Evolutionary conservation across 2,797 vertebrate species (phyloP).

Genomic region (Liasis olivaceus): DNA sequence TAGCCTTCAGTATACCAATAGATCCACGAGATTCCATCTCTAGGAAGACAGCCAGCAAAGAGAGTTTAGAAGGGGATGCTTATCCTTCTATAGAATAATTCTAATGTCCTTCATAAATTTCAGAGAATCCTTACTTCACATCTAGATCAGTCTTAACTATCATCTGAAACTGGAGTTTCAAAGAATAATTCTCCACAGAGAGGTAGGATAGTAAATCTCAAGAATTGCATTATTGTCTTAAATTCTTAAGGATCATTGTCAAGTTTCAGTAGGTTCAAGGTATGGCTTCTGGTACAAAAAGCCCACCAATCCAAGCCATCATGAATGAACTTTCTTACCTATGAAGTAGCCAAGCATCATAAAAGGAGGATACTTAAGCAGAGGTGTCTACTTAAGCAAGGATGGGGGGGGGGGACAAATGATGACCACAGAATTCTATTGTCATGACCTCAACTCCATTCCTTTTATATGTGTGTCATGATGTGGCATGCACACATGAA

Average conservation of each 20-base stretch:
- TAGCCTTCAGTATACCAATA: conserved; percentile 15
- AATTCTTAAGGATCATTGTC: background rate
- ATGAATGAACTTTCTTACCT: background rate
- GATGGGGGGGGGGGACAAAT: background rate
- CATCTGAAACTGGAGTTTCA: conserved; percentile 9
- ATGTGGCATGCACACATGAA: background rate
- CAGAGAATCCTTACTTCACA: background rate
- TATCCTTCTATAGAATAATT: conserved; percentile 1
- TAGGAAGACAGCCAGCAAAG: background rate
- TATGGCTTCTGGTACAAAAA: background rate
- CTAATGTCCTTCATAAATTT: conserved; percentile 25
- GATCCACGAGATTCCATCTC: conserved; percentile 17
- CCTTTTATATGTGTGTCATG: background rate
- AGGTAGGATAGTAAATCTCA: background rate
- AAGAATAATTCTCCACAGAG: background rate
- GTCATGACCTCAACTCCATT: background rate
- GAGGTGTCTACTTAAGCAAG: background rate
- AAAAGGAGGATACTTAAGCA: background rate
- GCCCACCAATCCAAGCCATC: background rate
- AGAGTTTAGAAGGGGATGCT: conserved; percentile 36
- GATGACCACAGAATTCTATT: background rate
- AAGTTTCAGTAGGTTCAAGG: background rate
- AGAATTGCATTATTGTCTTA: background rate
- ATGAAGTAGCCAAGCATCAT: background rate
- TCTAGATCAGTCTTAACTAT: conserved; percentile 18